Base-by-base conservation (phyloP, 2,888 invertebrate genomes). In the Augochlorella aurata region DNA sequence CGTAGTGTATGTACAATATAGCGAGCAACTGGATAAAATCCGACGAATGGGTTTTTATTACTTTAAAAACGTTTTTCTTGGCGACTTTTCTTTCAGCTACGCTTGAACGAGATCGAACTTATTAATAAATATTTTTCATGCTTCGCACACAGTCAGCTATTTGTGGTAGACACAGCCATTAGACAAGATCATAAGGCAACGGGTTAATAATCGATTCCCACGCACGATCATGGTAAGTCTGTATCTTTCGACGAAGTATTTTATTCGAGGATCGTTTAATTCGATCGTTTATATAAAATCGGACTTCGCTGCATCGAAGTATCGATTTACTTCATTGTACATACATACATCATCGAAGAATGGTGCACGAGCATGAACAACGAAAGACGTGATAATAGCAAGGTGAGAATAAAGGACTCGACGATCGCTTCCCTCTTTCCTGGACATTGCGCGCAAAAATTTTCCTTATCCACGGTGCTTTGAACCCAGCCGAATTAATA, bases 381-480 rank as follows among this genome's bases (percentile, higher is more conserved):
- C 61, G 61, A 68, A 75, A 82, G 16, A 65, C 71, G 72, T 69
- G 63, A 69, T 29, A 69, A 68, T 63, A 73, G 73, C 54, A 73
- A 70, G 68, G 65, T 69, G 38, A 69, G 21, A 50, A 74, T 66
- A 70, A 73, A 74, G 72, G 77, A 81, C 70, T 77, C 71, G 75
- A 80, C 72, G 65, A 75, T 72, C 68, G 75, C 65, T 73, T 81
- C 47, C 72, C 54, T 18, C 65, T 44, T 65, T 52, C 63, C 21
- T 50, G 63, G 29, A 52, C 65, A 38, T 5, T 61, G 16, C 45
- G 47, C 72, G 38, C 50, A 45, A 18, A 47, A 75, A 69, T 54
- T 71, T 54, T 49, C 24, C 69, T 47, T 50, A 63, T 47, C 21
- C 50, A 69, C 8, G 54, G 29, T 70, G 29, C 38, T 54, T 49